Conservation (phyloP, 1,140 invertebrate genomes). For the Parapsyche elsis region DNA sequence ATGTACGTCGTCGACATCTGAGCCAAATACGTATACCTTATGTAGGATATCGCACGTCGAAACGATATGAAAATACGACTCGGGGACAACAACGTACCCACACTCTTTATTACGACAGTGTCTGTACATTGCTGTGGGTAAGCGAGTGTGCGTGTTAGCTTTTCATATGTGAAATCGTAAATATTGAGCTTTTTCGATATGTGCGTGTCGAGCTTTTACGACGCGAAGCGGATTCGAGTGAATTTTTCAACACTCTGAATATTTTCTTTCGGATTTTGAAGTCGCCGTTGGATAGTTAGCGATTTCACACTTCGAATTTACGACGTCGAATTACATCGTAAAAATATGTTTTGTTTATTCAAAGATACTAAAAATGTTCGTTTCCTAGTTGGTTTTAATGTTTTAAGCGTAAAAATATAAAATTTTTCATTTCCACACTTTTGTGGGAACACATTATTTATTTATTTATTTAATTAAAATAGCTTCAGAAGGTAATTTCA, state of each 20-base stretch:
- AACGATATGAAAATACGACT: slow-evolving; percentile 10
- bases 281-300: background rate
- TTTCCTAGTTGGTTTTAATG: no score
- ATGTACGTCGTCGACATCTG: slow-evolving; percentile 6
- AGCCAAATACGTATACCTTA: background rate
- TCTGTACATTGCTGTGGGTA: no score
- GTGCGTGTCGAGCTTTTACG: slow-evolving; percentile 18
- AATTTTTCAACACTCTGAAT: background rate
- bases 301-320: slow-evolving; percentile 11
- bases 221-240: background rate
- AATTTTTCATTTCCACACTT: no score
- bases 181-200: slow-evolving; percentile 24
- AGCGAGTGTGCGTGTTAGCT: background rate
- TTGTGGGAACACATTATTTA: no score
- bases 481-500: no score
- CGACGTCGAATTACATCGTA: background rate
- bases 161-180: slow-evolving; percentile 20
- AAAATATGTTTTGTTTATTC: background rate
- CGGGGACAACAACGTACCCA: background rate
- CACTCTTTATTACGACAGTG: background rate
- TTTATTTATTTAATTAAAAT: no score
- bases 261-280: background rate
- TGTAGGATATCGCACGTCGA: background rate
- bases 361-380: no score
- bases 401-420: no score